phyloP scores from a whole-genome alignment of 2,797 vertebrate genomes.

The Eulemur rubriventer region DNA sequence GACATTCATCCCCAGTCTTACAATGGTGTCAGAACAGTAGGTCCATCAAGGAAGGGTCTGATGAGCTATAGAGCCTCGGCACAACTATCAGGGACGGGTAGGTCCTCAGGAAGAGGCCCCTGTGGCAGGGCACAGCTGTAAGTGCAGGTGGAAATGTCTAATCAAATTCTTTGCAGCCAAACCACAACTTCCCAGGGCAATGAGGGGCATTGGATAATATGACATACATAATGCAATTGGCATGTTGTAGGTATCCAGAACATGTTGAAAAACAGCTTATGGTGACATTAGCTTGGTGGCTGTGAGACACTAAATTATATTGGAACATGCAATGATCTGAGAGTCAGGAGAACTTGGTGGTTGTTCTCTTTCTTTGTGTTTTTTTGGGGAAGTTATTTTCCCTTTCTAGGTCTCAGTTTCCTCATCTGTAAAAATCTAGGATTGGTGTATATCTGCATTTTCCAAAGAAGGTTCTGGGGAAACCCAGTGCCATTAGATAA shows the following conservation, averaged over 20 bases:
- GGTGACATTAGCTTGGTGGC: neutral
- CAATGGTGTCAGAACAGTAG: neutral
- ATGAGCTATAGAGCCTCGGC: neutral
- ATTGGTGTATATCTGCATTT: neutral
- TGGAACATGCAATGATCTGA: neutral
- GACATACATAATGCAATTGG: neutral
- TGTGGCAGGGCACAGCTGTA: too few species aligned
- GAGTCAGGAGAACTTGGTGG: neutral
- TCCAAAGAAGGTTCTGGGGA: neutral
- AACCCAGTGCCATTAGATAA: neutral
- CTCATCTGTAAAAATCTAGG: neutral
- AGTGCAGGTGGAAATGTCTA: neutral
- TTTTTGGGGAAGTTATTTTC: neutral
- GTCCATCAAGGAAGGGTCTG: neutral
- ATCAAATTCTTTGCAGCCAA: neutral
- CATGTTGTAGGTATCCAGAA: neutral
- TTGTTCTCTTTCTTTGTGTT: neutral
- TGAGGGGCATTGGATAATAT: neutral
- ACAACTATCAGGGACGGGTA: neutral
- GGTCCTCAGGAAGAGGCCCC: neutral
- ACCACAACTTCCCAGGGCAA: neutral
- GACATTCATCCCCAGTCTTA: neutral
- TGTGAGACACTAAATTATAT: neutral
- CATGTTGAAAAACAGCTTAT: neutral
- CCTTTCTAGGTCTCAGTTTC: neutral